These are phyloP conservation scores for Chaetodon trifascialis DNA, from an alignment of 2,113 vertebrate genomes.

Conservation along the genomic window DNA sequence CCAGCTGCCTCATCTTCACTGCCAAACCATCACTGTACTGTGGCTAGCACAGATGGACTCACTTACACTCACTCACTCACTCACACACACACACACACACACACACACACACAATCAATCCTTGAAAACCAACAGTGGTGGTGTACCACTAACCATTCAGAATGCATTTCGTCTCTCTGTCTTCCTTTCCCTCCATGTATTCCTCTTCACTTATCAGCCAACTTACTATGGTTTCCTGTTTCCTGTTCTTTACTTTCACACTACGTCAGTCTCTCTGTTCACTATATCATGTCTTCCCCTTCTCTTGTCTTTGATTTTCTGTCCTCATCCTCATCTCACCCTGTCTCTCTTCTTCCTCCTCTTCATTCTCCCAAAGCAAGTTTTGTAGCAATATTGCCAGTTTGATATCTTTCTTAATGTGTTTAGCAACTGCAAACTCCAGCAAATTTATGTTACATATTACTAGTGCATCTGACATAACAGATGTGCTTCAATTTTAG, in stretches of 20 bases:
- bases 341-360: background rate
- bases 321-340: background rate
- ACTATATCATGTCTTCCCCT: background rate
- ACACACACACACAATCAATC: slow-evolving; percentile 30
- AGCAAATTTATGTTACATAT: background rate
- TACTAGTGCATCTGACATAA: too few relatives aligned
- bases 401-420: background rate
- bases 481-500: too few relatives aligned
- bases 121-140: slow-evolving; percentile 39
- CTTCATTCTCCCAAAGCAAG: background rate
- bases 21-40: slow-evolving; percentile 66
- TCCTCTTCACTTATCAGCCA: slow-evolving; percentile 23
- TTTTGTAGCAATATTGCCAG: background rate
- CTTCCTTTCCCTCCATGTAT: slow-evolving; percentile 26
- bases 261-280: background rate
- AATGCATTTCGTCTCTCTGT: slow-evolving; percentile 26
- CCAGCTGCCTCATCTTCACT: slow-evolving; percentile 55
- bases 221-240: background rate
- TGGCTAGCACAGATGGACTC: slow-evolving; percentile 55
- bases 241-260: background rate
- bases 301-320: background rate
- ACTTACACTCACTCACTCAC: slow-evolving; percentile 7
- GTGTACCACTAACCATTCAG: slow-evolving; percentile 55
- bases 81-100: slow-evolving; percentile 27
- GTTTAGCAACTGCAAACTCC: background rate